Base-by-base conservation (phyloP, 1,140 invertebrate genomes). In the Pseudomyrmex pallidus region DNA sequence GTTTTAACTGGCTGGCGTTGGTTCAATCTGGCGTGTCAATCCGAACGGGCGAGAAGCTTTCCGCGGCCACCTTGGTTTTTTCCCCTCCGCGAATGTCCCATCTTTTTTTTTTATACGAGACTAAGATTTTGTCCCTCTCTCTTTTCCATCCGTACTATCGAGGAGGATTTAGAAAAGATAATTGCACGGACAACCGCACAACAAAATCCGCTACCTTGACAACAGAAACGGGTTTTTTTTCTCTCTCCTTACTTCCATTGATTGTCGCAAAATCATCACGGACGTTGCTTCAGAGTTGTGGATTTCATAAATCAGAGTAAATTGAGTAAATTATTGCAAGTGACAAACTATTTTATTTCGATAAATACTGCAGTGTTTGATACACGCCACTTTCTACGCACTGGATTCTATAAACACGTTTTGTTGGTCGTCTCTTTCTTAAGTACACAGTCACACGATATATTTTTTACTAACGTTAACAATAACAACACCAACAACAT, bases 1-100 rank as follows among this genome's bases (percentile, higher is more conserved):
- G 92, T 92, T 92, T 84, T 67, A 92, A 86, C 92, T 90, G 87
- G 73, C 76, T 46, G 20, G 10, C 44, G 74, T 85, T 91, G 85
- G 90, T 87, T 91, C 74, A 48, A 90, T 90, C 91, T 72, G 85
- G 83, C 67, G 52, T 85, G 8, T 59, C 82, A 77, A 76, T 52
- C 57, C 64, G 67, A 63, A 50, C 62, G 22, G 59, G 52, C 62
- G 17, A 77, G 52, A 77, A 78, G 35, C 48, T 85, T 84, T 62
- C 74, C 25, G 50, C 48, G 67, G 54, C 52, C 63, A 85, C 77
- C 78, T 85, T 83, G 59, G 56, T 59, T 56, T 46, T 22, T 78
- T 57, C 77, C 67, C 57, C 48, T 78, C 76, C 25, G 12, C 25
- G n/a, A 15, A 15, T 76, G 20, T 44, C 20, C 22, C 61, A 76